These are phyloP conservation scores for Cyrtorhinus lividipennis DNA, from an alignment of 1,140 invertebrate genomes.

Conservation along the genomic window DNA sequence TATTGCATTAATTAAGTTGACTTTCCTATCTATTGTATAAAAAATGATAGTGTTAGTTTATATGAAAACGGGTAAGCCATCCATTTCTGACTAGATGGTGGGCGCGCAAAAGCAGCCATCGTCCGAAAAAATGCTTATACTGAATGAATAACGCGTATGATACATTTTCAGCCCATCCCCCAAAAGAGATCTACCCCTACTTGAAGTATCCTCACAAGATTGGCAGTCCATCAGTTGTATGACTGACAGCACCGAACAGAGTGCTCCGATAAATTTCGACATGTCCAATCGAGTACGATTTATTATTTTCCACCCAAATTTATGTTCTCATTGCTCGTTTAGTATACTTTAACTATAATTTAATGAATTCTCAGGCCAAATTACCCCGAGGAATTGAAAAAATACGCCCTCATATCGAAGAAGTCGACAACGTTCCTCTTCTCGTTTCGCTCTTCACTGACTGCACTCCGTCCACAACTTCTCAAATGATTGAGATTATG, in stretches of 20 bases:
- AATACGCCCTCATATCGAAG: constrained; percentile 85
- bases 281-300: constrained; percentile 69
- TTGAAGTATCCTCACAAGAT: constrained; percentile 16
- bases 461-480: constrained; percentile 73
- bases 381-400: constrained; percentile 92
- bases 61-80: too few relatives aligned
- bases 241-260: constrained; percentile 77
- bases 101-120: too few relatives aligned
- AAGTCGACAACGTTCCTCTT: constrained; percentile 92
- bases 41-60: too few relatives aligned
- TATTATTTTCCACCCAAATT: neutral
- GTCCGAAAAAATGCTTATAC: too few relatives aligned
- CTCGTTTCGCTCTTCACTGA: constrained; percentile 94
- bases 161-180: neutral
- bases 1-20: too few relatives aligned
- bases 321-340: neutral
- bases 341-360: too few relatives aligned
- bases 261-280: constrained; percentile 76
- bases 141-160: too few relatives aligned
- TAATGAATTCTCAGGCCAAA: constrained; percentile 58
- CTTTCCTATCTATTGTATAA: too few relatives aligned
- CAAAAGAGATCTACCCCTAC: neutral
- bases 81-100: too few relatives aligned
- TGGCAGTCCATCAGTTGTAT: constrained; percentile 43
- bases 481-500: constrained; percentile 89